Evolutionary conservation across 2,113 vertebrate genomes (phyloP).

Genomic region (Copsychus sechellarum): DNA sequence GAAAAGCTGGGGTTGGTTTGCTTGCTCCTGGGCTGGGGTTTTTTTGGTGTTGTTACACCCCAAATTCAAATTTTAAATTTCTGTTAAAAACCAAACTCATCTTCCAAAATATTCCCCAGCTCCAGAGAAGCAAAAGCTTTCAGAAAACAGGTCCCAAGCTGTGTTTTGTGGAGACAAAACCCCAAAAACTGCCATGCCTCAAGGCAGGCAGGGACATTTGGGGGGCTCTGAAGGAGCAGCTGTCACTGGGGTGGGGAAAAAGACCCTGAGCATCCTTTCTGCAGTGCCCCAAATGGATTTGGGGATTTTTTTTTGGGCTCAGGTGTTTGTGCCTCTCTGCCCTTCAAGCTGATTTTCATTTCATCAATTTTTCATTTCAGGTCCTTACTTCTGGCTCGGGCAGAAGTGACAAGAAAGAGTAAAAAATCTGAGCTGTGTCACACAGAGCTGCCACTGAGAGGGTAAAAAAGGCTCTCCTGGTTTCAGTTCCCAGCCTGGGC

Average conservation of each 20-base stretch:
- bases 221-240: not conserved
- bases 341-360: no score
- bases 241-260: not conserved
- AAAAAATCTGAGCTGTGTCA: not conserved
- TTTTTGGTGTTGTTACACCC: not conserved
- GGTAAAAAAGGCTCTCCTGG: not conserved
- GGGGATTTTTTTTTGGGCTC: not conserved
- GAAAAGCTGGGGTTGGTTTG: not conserved
- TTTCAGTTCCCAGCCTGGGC: not conserved
- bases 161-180: not conserved
- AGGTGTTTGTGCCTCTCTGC: not conserved
- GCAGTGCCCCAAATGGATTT: rapidly evolving
- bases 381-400: not conserved
- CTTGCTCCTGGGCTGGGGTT: not conserved
- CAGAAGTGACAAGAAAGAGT: not conserved
- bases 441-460: not conserved
- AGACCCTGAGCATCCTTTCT: not conserved
- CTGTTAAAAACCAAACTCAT: not conserved
- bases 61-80: not conserved
- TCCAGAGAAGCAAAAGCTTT: not conserved
- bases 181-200: not conserved
- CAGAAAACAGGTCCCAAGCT: not conserved
- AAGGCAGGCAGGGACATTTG: not conserved
- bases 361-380: no score
- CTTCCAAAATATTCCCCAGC: not conserved